phyloP scores from a whole-genome alignment of 2,113 vertebrate species.

The Recurvirostra avosetta region DNA sequence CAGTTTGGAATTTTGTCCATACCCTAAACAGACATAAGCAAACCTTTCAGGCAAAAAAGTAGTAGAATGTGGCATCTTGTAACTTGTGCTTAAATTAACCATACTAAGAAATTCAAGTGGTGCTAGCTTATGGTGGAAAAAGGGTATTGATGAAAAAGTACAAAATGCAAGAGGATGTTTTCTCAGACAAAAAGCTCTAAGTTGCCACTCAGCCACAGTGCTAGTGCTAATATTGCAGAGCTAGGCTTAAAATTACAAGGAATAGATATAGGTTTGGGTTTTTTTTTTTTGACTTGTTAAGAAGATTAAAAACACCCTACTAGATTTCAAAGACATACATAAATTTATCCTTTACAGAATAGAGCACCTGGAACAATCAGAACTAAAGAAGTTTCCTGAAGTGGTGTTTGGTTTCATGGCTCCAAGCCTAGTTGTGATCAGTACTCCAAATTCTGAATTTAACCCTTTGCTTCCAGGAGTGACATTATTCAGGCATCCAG shows the following conservation, averaged over 20 bases:
- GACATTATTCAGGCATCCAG: conserved; percentile 79
- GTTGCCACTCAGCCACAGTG: neutral
- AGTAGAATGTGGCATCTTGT: neutral
- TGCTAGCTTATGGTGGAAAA: neutral
- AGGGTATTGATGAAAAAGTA: neutral
- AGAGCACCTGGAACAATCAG: conserved; percentile 84
- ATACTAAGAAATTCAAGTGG: neutral
- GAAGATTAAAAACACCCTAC: neutral
- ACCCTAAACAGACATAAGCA: neutral
- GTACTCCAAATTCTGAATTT: conserved; percentile 92
- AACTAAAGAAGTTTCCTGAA: conserved; percentile 83
- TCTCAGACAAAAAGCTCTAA: neutral
- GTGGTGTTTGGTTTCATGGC: conserved; percentile 92
- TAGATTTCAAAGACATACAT: neutral
- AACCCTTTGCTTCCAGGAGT: conserved; percentile 81
- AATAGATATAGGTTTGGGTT: rapidly evolving
- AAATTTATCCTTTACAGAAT: conserved; percentile 75
- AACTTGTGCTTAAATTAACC: neutral
- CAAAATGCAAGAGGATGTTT: neutral
- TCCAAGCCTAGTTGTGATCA: conserved; percentile 83
- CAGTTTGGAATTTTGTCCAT: neutral
- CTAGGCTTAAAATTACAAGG: neutral
- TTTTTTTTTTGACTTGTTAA: neutral
- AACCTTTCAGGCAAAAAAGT: neutral
- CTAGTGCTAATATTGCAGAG: neutral